A percentile compares a stretch with the other conserved stretches of the same genome.
phyloP scores from a whole-genome alignment of 2,888 invertebrate species.

The Cylindroiulus punctatus region DNA sequence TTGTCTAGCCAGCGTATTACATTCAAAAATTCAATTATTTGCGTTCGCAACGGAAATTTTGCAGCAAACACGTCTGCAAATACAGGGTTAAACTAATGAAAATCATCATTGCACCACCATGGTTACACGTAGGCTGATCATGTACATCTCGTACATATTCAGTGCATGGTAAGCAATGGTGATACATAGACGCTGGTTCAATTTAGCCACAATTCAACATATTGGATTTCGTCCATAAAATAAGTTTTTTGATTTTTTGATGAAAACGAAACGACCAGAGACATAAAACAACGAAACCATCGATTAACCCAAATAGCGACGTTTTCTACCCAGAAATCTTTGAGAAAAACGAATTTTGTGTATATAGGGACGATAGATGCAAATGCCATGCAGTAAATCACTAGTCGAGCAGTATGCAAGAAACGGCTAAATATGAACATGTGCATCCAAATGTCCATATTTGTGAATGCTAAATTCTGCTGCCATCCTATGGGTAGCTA shows the following conservation, averaged over 20 bases:
- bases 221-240: conserved; percentile 36
- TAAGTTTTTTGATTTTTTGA: neutral
- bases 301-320: neutral
- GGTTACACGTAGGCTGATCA: too few species aligned
- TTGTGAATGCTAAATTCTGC: neutral
- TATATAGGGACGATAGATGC: neutral
- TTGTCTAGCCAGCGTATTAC: neutral
- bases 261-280: neutral
- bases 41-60: neutral
- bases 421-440: conserved; percentile 28
- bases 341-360: neutral
- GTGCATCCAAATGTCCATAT: conserved; percentile 39
- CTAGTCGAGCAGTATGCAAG: neutral
- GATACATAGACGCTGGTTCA: neutral
- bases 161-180: neutral
- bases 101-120: neutral
- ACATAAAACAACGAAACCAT: neutral
- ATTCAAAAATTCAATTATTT: neutral
- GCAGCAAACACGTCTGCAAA: neutral
- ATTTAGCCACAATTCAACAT: conserved; percentile 14
- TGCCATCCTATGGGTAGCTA: conserved; percentile 6
- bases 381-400: conserved; percentile 20
- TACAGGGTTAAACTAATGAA: conserved; percentile 7
- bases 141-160: too few species aligned
- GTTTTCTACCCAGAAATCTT: neutral